Conservation (phyloP, 1,140 invertebrate species). For the Drosophila punjabiensis region DNA sequence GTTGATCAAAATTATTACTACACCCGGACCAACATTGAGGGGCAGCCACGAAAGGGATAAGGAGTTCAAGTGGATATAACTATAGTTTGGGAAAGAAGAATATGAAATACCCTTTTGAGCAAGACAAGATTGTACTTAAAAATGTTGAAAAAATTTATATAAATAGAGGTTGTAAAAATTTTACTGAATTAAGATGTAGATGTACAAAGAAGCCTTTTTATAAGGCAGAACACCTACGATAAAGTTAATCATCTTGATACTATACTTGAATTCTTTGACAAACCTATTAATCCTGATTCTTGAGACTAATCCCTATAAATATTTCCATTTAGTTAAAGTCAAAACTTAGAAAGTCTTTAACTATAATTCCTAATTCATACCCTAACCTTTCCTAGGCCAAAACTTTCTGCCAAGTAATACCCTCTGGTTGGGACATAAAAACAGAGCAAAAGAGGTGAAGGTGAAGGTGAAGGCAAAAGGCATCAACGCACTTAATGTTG, state of each 20-base stretch:
- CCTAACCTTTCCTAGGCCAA: background rate
- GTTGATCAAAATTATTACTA: conserved; percentile 82
- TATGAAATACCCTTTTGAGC: background rate
- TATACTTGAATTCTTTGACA: too few relatives aligned
- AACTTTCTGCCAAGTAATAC: conserved; percentile 6
- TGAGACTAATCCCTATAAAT: background rate
- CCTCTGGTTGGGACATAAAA: conserved; percentile 7
- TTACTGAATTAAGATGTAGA: too few relatives aligned
- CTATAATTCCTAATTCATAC: background rate
- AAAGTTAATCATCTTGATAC: too few relatives aligned
- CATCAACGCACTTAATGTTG: conserved; percentile 24
- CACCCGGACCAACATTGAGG: conserved; percentile 56
- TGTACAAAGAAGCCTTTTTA: too few relatives aligned
- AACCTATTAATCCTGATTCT: background rate
- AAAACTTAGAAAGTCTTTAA: background rate
- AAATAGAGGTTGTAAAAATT: too few relatives aligned
- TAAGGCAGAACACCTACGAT: too few relatives aligned
- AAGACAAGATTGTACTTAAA: background rate
- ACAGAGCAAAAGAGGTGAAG: conserved; percentile 19
- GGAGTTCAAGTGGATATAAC: background rate
- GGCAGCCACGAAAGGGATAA: conserved; percentile 1
- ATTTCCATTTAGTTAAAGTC: background rate
- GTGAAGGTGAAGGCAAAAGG: conserved; percentile 15
- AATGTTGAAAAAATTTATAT: background rate
- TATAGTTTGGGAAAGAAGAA: background rate